Conservation (phyloP, 2,113 vertebrate species). For the Burhinus bistriatus region DNA sequence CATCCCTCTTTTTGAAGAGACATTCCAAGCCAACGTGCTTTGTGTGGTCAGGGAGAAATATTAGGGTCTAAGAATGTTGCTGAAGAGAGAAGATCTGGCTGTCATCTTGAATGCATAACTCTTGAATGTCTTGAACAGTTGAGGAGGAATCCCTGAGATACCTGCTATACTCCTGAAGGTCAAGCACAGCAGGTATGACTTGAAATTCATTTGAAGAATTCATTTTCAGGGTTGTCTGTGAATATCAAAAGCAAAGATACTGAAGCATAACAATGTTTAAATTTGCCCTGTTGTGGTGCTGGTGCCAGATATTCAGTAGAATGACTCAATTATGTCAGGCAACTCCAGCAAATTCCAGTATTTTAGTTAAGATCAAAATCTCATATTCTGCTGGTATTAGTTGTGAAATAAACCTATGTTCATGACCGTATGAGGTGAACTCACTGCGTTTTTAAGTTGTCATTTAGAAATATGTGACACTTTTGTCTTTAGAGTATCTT, state of each 20-base stretch:
- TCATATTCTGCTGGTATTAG: not conserved
- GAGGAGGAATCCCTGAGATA: not conserved
- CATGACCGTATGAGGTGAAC: not conserved
- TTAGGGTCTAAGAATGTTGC: not conserved
- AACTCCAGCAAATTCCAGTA: not conserved
- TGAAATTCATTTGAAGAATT: not conserved
- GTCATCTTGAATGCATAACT: not conserved
- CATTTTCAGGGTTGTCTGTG: not conserved
- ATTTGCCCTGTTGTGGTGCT: not conserved
- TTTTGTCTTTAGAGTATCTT: not conserved
- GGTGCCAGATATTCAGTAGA: not conserved
- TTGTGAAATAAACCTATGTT: not conserved
- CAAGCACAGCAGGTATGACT: not conserved
- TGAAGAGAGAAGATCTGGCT: not conserved
- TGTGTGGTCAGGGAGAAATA: not conserved
- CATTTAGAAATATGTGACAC: not conserved
- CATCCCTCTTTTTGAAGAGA: not conserved
- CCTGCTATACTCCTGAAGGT: not conserved
- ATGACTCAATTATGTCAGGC: not conserved
- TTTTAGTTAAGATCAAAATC: not conserved
- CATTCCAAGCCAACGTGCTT: not conserved
- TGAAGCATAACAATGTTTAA: not conserved
- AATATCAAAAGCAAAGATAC: not conserved
- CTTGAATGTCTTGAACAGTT: not conserved
- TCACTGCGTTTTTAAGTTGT: not conserved